These are phyloP conservation scores for Sphaeramia orbicularis DNA, from an alignment of 2,797 vertebrate genomes.

Conservation along the genomic window DNA sequence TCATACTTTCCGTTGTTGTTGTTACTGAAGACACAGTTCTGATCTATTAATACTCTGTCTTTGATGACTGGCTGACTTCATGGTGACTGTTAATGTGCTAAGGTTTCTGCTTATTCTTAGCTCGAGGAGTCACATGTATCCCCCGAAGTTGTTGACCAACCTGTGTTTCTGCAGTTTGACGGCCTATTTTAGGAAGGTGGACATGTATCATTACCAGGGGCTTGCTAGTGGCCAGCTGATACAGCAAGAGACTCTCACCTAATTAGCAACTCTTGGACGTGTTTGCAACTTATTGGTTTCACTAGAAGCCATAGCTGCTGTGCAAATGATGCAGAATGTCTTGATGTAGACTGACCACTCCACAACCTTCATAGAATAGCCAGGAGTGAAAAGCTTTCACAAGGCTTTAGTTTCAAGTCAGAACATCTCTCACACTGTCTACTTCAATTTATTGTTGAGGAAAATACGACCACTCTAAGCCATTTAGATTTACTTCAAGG, in stretches of 20 bases:
- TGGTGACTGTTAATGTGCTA: constrained; percentile 79
- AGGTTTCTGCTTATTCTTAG: constrained; percentile 86
- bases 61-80: constrained; percentile 80
- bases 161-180: constrained; percentile 70
- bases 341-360: constrained; percentile 61
- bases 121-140: constrained; percentile 79
- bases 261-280: constrained; percentile 78
- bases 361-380: constrained; percentile 69
- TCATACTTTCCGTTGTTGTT: constrained; percentile 68
- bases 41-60: constrained; percentile 81
- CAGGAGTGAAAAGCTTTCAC: constrained; percentile 71
- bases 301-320: constrained; percentile 43
- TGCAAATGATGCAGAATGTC: constrained; percentile 53
- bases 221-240: constrained; percentile 69
- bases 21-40: constrained; percentile 74
- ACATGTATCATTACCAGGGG: constrained; percentile 77
- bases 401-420: constrained; percentile 71
- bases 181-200: constrained; percentile 77
- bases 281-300: constrained; percentile 60
- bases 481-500: constrained; percentile 80
- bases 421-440: constrained; percentile 75
- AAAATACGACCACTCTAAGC: constrained; percentile 76
- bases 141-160: constrained; percentile 79
- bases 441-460: constrained; percentile 76
- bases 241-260: constrained; percentile 74